Evolutionary conservation across 2,113 vertebrate genomes (phyloP).

Genomic region (Genyomyrus donnyi): DNA sequence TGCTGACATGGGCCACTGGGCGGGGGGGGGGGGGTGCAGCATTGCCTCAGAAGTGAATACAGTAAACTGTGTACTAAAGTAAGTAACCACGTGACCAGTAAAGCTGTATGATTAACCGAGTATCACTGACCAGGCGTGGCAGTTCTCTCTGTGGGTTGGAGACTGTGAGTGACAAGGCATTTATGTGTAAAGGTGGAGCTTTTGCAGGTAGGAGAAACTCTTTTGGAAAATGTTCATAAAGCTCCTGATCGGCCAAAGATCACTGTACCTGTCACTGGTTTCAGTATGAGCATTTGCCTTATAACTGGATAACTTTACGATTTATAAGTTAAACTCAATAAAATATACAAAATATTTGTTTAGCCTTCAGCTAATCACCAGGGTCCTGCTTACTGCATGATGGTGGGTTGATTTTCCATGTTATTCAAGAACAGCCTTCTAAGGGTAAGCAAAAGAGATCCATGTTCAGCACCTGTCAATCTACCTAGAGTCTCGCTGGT

Average conservation of each 20-base stretch:
- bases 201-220: not conserved
- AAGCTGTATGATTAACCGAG: not conserved
- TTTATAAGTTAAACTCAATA: not conserved
- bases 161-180: not conserved
- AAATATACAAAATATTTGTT: not conserved
- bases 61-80: not conserved
- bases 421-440: not conserved
- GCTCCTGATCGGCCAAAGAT: not conserved
- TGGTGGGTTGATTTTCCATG: not conserved
- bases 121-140: not conserved
- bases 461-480: not conserved
- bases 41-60: not conserved
- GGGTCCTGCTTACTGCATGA: not conserved
- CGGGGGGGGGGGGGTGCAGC: not conserved
- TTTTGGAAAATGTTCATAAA: not conserved
- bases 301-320: not conserved
- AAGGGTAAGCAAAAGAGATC: too few species aligned
- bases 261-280: not conserved
- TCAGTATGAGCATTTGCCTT: not conserved
- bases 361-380: not conserved
- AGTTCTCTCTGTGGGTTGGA: not conserved
- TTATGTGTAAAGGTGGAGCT: not conserved
- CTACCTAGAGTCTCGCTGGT: not conserved
- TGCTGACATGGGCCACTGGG: not conserved
- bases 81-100: not conserved